These are phyloP conservation scores for Cantharis rustica DNA, from an alignment of 2,888 invertebrate genomes.

Conservation along the genomic window DNA sequence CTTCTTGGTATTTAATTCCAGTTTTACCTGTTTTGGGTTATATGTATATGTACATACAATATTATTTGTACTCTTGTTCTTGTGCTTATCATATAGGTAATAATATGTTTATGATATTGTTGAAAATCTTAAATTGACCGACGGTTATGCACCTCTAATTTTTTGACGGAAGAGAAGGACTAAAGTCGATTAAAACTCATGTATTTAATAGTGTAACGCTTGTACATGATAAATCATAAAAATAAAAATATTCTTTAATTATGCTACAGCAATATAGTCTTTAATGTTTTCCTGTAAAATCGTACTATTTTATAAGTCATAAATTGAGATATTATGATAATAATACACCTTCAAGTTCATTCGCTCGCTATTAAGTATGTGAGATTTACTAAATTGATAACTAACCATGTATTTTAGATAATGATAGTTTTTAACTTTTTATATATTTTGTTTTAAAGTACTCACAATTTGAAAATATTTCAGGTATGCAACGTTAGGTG, in stretches of 20 bases:
- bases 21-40: background rate
- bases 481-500: background rate
- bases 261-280: background rate
- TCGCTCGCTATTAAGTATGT: conserved; percentile 48
- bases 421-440: conserved; percentile 50
- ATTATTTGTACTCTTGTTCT: background rate
- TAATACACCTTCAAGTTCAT: conserved; percentile 33
- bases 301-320: background rate
- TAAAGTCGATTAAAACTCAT: too few species aligned
- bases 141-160: background rate
- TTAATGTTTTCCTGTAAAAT: background rate
- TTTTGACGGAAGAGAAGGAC: background rate
- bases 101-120: background rate
- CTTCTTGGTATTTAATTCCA: background rate
- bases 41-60: background rate
- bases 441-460: conserved; percentile 43
- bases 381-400: conserved; percentile 52
- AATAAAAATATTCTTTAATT: background rate
- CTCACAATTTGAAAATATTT: conserved; percentile 19
- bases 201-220: background rate
- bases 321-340: conserved; percentile 47
- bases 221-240: background rate
- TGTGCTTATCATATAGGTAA: background rate
- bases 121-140: background rate
- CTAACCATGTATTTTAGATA: conserved; percentile 46